Evolutionary conservation across 2,888 invertebrate genomes (phyloP).

Genomic region (Amphiduros pacificus): DNA sequence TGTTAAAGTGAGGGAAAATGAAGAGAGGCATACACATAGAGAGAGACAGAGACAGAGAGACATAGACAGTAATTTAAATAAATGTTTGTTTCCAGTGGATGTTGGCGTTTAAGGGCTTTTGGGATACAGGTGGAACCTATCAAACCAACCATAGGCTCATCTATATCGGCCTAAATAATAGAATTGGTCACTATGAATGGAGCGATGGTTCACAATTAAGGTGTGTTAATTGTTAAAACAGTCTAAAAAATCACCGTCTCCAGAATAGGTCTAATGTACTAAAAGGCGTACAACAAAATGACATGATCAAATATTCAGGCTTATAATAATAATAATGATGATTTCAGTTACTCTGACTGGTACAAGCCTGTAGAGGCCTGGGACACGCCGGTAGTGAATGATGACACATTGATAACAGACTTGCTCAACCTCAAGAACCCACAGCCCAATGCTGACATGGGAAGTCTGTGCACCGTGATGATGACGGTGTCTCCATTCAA

Average conservation of each 20-base stretch:
- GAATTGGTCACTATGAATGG: constrained; percentile 22
- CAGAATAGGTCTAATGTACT: too few species aligned
- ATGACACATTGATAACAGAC: constrained; percentile 13
- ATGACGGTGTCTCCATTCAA: constrained; percentile 23
- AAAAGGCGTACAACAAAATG: too few species aligned
- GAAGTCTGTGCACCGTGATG: constrained; percentile 27
- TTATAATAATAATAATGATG: too few species aligned
- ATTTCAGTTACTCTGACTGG: constrained; percentile 31
- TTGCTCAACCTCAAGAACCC: constrained; percentile 14
- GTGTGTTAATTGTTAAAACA: too few species aligned
- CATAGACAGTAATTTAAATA: too few species aligned
- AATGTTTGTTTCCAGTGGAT: constrained; percentile 23
- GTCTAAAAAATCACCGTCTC: too few species aligned
- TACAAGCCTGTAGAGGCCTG: constrained; percentile 17
- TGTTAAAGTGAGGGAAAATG: too few species aligned
- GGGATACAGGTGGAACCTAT: constrained; percentile 18
- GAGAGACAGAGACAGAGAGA: too few species aligned
- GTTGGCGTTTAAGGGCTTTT: constrained; percentile 19
- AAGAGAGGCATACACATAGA: too few species aligned
- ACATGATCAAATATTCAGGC: too few species aligned
- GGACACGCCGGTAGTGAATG: constrained; percentile 18
- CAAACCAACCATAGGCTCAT: constrained; percentile 21
- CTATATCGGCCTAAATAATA: constrained; percentile 24
- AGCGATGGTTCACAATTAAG: constrained; percentile 7
- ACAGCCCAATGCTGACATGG: constrained; percentile 28